phyloP scores from a whole-genome alignment of 2,888 invertebrate genomes.

The Euproctis similis region DNA sequence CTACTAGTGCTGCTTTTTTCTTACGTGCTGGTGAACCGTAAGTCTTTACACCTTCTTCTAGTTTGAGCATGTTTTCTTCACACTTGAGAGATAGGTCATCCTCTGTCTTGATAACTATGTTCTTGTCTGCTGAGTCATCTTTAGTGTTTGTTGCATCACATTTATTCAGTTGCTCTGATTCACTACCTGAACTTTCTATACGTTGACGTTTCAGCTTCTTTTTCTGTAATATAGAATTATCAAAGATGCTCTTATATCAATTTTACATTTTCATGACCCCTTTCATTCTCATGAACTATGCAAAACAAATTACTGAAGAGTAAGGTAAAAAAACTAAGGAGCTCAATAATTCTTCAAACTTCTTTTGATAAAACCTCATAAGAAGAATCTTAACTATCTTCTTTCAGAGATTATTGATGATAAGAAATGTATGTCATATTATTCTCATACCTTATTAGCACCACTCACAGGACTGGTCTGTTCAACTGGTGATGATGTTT shows the following conservation, averaged over 20 bases:
- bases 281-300: no score
- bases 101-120: background rate
- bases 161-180: constrained; percentile 16
- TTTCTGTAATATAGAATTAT: constrained; percentile 38
- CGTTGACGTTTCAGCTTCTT: constrained; percentile 52
- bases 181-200: constrained; percentile 59
- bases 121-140: constrained; percentile 16
- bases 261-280: no score
- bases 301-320: no score
- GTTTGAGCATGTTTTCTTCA: constrained; percentile 33
- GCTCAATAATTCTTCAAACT: no score
- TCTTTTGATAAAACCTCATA: no score
- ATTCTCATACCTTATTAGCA: constrained; percentile 30
- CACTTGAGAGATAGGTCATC: constrained; percentile 27
- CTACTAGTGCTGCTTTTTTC: constrained; percentile 18
- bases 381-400: no score
- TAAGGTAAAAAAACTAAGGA: no score
- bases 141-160: constrained; percentile 28
- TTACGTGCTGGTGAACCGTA: constrained; percentile 47
- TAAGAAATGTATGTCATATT: no score
- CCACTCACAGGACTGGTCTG: constrained; percentile 14
- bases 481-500: constrained; percentile 23
- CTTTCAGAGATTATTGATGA: no score
- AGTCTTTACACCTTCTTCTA: constrained; percentile 36
- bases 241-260: no score